Conservation (phyloP, 2,113 vertebrate species). For the Paradoxurus hermaphroditus region DNA sequence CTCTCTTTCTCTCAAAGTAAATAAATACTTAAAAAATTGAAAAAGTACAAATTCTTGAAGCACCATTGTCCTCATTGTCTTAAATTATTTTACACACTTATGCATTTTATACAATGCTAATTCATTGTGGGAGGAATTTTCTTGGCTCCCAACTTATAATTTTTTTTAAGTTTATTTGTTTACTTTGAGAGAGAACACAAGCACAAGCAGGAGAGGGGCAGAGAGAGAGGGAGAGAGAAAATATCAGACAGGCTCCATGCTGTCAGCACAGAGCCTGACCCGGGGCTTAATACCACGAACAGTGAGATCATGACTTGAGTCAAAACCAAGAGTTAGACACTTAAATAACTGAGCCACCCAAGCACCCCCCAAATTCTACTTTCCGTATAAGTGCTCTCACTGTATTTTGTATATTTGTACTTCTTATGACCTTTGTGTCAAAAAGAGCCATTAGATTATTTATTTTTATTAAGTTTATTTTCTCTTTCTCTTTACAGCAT, state of each 20-base stretch:
- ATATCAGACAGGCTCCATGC: no score
- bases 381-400: neutral
- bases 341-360: no score
- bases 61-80: conserved; percentile 54
- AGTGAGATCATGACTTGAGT: no score
- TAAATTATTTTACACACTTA: conserved; percentile 48
- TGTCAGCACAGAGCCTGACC: no score
- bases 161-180: no score
- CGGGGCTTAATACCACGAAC: no score
- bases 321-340: no score
- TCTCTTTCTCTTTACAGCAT: neutral
- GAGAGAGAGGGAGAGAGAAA: no score
- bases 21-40: neutral
- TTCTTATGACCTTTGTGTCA: neutral
- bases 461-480: conserved; percentile 42
- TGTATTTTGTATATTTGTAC: neutral
- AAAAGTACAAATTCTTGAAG: conserved; percentile 44
- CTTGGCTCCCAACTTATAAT: conserved; percentile 36
- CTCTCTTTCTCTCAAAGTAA: no score
- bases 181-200: no score
- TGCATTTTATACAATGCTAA: conserved; percentile 35
- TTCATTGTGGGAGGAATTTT: conserved; percentile 45
- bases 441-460: neutral
- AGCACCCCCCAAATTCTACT: neutral
- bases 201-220: no score